Conservation (phyloP, 2,797 vertebrate species). For the Paramormyrops hopkinsi region DNA sequence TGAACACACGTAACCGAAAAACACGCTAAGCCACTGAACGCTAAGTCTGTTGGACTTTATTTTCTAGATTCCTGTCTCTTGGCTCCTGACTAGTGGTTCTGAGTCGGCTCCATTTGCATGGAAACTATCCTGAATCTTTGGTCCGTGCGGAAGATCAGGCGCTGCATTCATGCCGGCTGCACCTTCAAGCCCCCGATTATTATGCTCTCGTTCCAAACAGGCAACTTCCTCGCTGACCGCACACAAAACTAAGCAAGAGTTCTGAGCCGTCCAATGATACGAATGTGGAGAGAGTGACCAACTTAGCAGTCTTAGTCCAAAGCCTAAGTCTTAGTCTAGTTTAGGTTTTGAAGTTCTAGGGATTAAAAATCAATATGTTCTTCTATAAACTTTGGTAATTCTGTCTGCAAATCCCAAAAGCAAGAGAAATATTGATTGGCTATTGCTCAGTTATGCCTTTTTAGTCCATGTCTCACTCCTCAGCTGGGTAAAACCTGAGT, state of each 20-base stretch:
- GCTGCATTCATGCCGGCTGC: background rate
- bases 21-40: background rate
- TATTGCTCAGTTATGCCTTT: background rate
- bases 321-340: background rate
- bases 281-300: background rate
- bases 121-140: background rate
- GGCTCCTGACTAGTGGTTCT: background rate
- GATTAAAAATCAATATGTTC: background rate
- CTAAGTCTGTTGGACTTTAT: background rate
- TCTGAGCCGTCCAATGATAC: background rate
- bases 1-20: background rate
- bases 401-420: background rate
- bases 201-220: background rate
- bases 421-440: background rate
- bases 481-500: background rate
- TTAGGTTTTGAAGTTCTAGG: background rate
- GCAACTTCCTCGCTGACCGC: background rate
- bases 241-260: background rate
- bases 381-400: background rate
- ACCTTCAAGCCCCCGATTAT: background rate
- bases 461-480: background rate
- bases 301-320: background rate
- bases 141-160: background rate
- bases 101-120: background rate
- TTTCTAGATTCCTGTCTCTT: background rate